These are phyloP conservation scores for Budorcas taxicolor DNA, from an alignment of 2,113 vertebrate species.

Conservation along the genomic window DNA sequence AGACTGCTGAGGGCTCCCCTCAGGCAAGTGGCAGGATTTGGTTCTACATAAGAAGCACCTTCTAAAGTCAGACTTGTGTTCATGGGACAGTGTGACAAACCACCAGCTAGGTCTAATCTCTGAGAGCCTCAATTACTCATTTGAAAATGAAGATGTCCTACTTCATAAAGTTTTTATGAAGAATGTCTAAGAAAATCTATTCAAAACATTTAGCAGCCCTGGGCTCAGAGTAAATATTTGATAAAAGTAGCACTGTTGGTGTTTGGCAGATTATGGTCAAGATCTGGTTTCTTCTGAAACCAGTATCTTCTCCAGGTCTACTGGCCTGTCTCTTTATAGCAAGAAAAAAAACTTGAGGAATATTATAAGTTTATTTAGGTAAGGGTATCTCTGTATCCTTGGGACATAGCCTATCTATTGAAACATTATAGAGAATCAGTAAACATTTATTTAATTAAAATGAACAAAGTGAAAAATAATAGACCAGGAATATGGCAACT, in stretches of 20 bases:
- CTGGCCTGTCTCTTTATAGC: background rate
- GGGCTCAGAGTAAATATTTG: background rate
- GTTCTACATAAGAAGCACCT: background rate
- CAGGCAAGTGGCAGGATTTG: background rate
- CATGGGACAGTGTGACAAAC: background rate
- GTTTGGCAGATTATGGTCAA: background rate
- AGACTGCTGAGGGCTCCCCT: background rate
- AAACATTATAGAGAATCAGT: background rate
- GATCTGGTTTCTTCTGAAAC: background rate
- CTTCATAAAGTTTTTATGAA: background rate
- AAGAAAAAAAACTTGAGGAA: background rate
- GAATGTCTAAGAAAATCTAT: background rate
- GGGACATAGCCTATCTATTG: background rate
- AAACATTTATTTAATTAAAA: background rate
- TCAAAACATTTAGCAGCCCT: background rate
- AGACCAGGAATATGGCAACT: background rate
- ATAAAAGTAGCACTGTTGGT: background rate
- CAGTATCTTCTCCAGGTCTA: background rate
- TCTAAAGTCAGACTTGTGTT: background rate
- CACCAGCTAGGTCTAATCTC: background rate
- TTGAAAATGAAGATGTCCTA: background rate
- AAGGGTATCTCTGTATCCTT: background rate
- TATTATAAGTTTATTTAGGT: background rate
- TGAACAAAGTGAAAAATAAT: background rate
- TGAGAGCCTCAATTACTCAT: background rate